phyloP scores from a whole-genome alignment of 2,797 vertebrate species.

The Phoeniculus purpureus region DNA sequence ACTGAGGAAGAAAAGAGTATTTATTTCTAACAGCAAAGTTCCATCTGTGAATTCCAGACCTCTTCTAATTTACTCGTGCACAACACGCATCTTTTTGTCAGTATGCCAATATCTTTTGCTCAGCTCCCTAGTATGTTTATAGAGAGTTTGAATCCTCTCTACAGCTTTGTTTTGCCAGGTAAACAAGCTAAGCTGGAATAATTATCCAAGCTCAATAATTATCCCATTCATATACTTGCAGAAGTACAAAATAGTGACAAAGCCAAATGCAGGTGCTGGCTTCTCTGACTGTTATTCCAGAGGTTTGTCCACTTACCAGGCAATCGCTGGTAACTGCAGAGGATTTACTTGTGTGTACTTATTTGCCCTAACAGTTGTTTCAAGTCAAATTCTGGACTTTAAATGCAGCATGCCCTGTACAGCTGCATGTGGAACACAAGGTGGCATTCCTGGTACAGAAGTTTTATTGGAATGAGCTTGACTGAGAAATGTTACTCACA shows the following conservation, averaged over 20 bases:
- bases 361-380: not conserved
- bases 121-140: not conserved
- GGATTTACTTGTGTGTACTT: not conserved
- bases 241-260: not conserved
- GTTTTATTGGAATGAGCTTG: not conserved
- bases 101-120: not conserved
- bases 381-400: not conserved
- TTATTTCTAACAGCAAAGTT: not conserved
- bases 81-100: not conserved
- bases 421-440: not conserved
- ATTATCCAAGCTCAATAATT: constrained; percentile 16
- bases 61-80: not conserved
- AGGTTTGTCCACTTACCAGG: not conserved
- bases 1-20: not conserved
- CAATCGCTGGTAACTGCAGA: not conserved
- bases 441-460: not conserved
- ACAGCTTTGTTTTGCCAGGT: not conserved
- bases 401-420: not conserved
- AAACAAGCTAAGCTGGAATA: constrained; percentile 14
- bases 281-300: not conserved
- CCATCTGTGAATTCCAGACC: not conserved
- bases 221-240: not conserved
- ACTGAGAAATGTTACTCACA: accelerated
- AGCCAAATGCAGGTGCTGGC: not conserved
- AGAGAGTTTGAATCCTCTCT: not conserved